Base-by-base conservation (phyloP, 2,113 vertebrate genomes). In the Sclerurus mexicanus region DNA sequence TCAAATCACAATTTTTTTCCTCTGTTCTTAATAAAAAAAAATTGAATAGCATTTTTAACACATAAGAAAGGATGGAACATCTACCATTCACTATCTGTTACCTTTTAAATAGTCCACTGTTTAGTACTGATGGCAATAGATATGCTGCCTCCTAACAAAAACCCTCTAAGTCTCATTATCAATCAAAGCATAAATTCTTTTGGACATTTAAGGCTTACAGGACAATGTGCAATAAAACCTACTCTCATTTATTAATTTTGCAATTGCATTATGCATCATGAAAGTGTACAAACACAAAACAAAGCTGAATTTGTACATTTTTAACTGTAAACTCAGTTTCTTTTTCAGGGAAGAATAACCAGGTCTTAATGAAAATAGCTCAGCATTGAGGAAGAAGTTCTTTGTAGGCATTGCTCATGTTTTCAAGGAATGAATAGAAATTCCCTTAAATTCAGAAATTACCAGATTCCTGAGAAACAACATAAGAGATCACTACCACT, bases 151-250 rank as follows among this genome's bases (percentile, higher is more conserved):
- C 37, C 40, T 62, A 27, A 31, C 2, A 53, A 50, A 85, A 68
- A 10, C 20, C 3, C 1, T 1, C 23, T 12, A 67, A 52, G 21
- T 27, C 11, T 85, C 78, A 55, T 55, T 68, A 68, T 44, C 63
- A 82, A 68, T 33, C 44, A 60, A 72, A 82, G 28, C 16, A 82
- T 31, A 71, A 89, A 27, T 46, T 5, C 42, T 67, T 67, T 73
- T 28, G 40, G 40, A 49, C 7, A 37, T n/a, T n/a, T 50, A 53
- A 78, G 40, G 37, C 12, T 33, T 2, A 3, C 0, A 1, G 10
- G 19, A 35, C 5, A 37, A 78, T 2, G 10, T 50, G 17, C 21
- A 87, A 63, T 50, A 17, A 85, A 52, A 20, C 33, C 47, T 68
- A 20, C 8, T 60, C 35, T 87, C 30, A 37, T 87, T 40, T 55